phyloP scores from a whole-genome alignment of 2,113 vertebrate species.

The Sitta europaea region DNA sequence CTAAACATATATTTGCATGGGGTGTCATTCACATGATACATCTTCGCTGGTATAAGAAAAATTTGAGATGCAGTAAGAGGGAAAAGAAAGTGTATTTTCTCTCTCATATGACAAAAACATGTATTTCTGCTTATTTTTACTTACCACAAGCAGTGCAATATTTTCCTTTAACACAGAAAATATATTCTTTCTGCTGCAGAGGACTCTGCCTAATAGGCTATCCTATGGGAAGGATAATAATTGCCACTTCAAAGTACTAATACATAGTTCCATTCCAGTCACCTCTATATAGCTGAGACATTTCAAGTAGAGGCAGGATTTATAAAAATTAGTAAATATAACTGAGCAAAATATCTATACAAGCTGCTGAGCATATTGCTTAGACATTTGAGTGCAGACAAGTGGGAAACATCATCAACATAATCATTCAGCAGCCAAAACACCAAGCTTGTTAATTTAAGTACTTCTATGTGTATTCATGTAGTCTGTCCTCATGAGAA shows the following conservation, averaged over 20 bases:
- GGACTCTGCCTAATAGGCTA: neutral
- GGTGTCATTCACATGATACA: accelerated
- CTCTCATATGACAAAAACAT: neutral
- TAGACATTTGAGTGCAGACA: neutral
- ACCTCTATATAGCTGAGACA: neutral
- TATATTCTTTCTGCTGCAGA: neutral
- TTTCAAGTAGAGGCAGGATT: neutral
- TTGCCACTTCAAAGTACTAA: neutral
- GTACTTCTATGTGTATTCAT: neutral
- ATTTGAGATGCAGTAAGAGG: neutral
- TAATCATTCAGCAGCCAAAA: neutral
- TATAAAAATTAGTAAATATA: neutral
- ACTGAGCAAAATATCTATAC: neutral
- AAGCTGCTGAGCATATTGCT: neutral
- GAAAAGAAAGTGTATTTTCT: neutral
- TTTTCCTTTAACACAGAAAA: neutral
- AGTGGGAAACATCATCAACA: neutral
- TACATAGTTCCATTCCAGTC: neutral
- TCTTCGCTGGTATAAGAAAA: neutral
- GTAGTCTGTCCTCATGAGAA: neutral
- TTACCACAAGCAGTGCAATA: neutral
- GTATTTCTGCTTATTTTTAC: neutral
- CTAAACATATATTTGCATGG: neutral
- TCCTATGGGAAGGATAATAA: neutral
- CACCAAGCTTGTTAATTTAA: neutral